A percentile compares a stretch with the other conserved stretches of the same genome.
These are phyloP conservation scores for Enteromius anoplus DNA, from an alignment of 2,797 vertebrate species.

Conservation along the genomic window DNA sequence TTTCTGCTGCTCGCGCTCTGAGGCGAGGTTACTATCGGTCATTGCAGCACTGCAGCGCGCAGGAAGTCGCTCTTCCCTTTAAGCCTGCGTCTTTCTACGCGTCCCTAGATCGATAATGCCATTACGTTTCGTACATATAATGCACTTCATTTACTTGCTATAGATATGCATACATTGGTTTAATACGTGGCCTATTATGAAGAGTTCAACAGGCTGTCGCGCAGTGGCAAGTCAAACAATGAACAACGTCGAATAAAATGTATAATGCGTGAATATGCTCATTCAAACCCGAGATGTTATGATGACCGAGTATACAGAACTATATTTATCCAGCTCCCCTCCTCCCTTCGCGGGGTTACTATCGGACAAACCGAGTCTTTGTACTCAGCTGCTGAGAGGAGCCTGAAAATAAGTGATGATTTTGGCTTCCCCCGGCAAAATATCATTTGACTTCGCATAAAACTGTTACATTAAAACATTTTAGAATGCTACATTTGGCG, in stretches of 20 bases:
- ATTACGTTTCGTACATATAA: not conserved
- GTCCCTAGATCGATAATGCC: not conserved
- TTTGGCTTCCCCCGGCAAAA: not conserved
- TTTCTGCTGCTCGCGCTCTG: conserved; percentile 30
- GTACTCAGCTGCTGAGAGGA: not conserved
- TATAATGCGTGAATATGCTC: too few relatives aligned
- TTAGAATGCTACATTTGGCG: not conserved
- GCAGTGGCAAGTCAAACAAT: not conserved
- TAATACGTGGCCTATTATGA: not conserved
- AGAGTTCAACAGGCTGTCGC: not conserved
- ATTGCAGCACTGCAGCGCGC: conserved; percentile 22
- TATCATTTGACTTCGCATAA: not conserved
- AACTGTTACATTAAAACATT: too few relatives aligned
- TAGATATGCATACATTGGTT: not conserved
- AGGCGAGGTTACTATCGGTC: conserved; percentile 61
- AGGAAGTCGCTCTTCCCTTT: not conserved
- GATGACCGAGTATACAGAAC: not conserved
- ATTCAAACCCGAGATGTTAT: not conserved
- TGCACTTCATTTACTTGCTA: not conserved
- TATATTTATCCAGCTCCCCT: conserved; percentile 41
- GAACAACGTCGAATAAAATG: not conserved
- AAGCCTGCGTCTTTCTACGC: not conserved
- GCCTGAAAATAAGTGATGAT: not conserved
- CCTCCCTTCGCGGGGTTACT: conserved; percentile 52
- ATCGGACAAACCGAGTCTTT: conserved; percentile 49